Evolutionary conservation across 1,140 invertebrate genomes (phyloP), one percentile per base, ranked within the genome.

Genomic region (Palaemon carinicauda): DNA sequence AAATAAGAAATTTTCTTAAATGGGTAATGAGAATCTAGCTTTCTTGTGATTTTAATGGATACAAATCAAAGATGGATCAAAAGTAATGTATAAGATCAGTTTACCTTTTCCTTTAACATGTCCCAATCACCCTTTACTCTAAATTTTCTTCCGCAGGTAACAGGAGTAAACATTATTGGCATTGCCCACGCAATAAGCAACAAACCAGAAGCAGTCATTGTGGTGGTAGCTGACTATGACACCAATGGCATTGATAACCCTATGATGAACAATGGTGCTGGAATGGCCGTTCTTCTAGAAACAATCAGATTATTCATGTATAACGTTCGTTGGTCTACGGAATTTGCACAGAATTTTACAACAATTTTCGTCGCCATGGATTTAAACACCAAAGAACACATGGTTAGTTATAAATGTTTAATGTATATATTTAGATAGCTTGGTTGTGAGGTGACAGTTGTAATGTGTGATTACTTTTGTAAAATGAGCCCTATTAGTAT

Each of bases 221-320:
- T 86, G 60, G 84, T 86, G 10, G 75, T 77, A 0, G 84, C 84
- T 4, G 78, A 86, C 84, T 86, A 86, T 50, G 84, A 86, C 77
- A 56, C 60, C 41, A 86, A 80, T 51, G 78, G 77, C 15, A 12
- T 71, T 1, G 27, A 54, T 10, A 19, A 80, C 24, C 84, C 84
- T 17, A 7, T 86, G 12, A 80, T 73, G 33, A 50, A 74, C 51
- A 86, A 86, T 52, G 84, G 84, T n/a, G 84, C 84, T 4, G 84
- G 84, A 3, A 50, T 86, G 51, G 84, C 84, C 1, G 77, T 69
- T 14, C 33, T 86, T 29, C 84, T 86, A 29, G 84, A 86, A 65
- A 53, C 31, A 10, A 60, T 78, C 0, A 69, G 51, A 31, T 24
- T 86, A 14, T 86, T 80, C 77, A 73, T 21, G 56, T n/a, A 31